Percentiles rank a stretch among this genome's conserved stretches.
These are phyloP conservation scores for Amitus sp. DNA, from an alignment of 2,888 invertebrate genomes.

Conservation along the genomic window DNA sequence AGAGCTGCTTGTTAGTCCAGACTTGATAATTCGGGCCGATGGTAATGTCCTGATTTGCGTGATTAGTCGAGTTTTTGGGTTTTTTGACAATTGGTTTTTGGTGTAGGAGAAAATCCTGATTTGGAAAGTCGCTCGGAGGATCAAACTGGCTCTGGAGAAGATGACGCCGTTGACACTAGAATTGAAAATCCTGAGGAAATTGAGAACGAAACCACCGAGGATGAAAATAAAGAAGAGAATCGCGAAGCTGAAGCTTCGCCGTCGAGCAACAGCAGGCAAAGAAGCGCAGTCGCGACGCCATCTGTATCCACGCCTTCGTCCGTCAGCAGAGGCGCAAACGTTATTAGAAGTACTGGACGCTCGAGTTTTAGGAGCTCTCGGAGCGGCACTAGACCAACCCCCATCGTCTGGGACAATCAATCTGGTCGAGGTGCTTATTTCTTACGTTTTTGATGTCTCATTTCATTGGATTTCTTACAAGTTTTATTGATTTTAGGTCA, in stretches of 20 bases:
- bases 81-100: not conserved
- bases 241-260: constrained; percentile 84
- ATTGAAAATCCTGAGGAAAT: constrained; percentile 54
- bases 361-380: constrained; percentile 58
- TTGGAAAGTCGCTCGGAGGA: constrained; percentile 70
- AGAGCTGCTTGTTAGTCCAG: constrained; percentile 54
- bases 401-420: constrained; percentile 72
- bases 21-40: constrained; percentile 52
- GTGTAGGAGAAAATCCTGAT: constrained; percentile 70
- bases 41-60: constrained; percentile 45
- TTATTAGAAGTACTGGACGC: constrained; percentile 55
- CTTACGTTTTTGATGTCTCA: constrained; percentile 6
- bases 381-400: constrained; percentile 68
- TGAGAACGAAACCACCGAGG: constrained; percentile 64
- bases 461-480: too few relatives aligned
- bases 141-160: constrained; percentile 50
- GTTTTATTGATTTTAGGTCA: not conserved
- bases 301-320: constrained; percentile 49
- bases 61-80: too few relatives aligned
- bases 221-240: constrained; percentile 73
- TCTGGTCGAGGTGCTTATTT: constrained; percentile 34
- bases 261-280: constrained; percentile 69
- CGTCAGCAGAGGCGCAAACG: constrained; percentile 45
- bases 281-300: constrained; percentile 55
- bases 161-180: constrained; percentile 53